Conservation (phyloP, 1,140 invertebrate species). For the Drosophila kanapiae region DNA sequence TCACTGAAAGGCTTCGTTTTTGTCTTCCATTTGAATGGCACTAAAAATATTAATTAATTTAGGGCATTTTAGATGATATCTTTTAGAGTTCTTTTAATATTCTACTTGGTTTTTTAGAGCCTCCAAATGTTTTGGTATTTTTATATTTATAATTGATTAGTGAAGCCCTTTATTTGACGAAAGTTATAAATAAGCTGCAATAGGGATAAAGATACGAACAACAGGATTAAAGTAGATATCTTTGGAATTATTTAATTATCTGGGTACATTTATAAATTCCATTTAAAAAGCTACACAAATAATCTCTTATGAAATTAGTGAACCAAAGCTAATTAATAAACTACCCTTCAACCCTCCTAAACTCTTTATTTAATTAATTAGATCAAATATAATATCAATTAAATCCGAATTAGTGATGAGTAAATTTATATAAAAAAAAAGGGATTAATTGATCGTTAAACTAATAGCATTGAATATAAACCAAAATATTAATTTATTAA, state of each 20-base stretch:
- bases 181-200: background rate
- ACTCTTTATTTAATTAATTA: background rate
- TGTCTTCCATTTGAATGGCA: constrained; percentile 42
- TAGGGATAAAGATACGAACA: no score
- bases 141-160: background rate
- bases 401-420: background rate
- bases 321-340: background rate
- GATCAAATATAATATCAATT: background rate
- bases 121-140: background rate
- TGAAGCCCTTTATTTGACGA: no score
- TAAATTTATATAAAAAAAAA: no score
- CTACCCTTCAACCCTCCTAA: background rate
- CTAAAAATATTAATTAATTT: constrained; percentile 40
- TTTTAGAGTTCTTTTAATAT: constrained; percentile 18
- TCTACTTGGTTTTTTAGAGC: background rate
- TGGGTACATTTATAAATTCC: no score
- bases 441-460: background rate
- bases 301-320: background rate
- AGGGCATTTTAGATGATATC: constrained; percentile 1
- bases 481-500: no score
- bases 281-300: no score
- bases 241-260: no score
- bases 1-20: constrained; percentile 14
- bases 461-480: background rate
- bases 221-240: background rate